Base-by-base conservation (phyloP, 2,113 vertebrate species). In the Grammomys surdaster region DNA sequence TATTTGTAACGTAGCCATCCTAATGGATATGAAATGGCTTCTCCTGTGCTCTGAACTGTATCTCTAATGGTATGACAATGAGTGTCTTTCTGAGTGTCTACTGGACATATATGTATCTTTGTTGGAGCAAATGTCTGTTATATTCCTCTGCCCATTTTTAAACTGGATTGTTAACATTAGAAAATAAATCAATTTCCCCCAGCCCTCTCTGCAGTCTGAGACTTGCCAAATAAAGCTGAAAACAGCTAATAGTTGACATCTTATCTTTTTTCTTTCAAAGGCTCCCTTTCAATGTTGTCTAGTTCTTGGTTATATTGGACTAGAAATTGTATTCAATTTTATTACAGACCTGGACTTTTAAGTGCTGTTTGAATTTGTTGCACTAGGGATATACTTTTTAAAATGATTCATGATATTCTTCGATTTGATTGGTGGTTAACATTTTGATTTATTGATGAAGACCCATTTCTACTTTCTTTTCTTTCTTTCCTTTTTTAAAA, bases 381-480 rank as follows among this genome's bases (percentile, higher is more conserved):
- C 63, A 24, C 65, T 86, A 60, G 48, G 12, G 20, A 7, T n/a
- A 22, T 84, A 28, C 51, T 95, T 97, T 56, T 80, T 90, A 43
- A 93, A 89, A 89, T 51, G 28, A 89, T 16, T 17, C 13, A 48
- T 85, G 43, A 43, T 67, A 93, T 89, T 93, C 36, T 80, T 90
- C 5, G 77, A 40, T 88, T 33, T 91, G 40, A 81, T 77, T 86
- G 14, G 46, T 94, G 48, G 85, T 80, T 81, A 78, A 48, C 3
- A 69, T 90, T 94, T 88, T 80, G 33, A 78, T 96, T 72, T 88
- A 33, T 80, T 93, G 76, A 46, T 80, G 22, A 87, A 58, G n/a
- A 96, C 51, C 26, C 24, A 26, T 89, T 40, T 58, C 63, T 96
- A 5, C 33, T 54, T 92, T 95, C 67, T 77, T 69, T 36, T 28